A percentile compares a stretch with the other conserved stretches of the same genome.
phyloP scores from a whole-genome alignment of 2,113 vertebrate genomes.

The Arizona elegans region DNA sequence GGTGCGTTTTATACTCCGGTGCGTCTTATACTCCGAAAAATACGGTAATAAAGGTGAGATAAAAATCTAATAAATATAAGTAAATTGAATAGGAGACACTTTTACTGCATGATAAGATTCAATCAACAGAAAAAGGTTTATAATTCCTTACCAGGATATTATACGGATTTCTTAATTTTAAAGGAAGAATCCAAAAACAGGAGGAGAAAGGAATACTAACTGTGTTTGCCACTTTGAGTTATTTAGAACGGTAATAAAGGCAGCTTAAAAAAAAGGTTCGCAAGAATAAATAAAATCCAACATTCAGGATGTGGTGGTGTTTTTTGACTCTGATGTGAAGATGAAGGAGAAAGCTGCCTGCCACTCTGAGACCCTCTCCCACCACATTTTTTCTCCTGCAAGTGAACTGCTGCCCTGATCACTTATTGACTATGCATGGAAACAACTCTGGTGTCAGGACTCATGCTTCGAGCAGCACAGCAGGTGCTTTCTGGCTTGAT shows the following conservation, averaged over 20 bases:
- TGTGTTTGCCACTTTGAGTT: not conserved
- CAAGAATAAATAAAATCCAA: not conserved
- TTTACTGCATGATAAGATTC: not conserved
- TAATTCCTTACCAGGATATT: not conserved
- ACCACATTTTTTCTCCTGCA: not conserved
- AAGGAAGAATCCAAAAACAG: not conserved
- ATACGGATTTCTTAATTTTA: not conserved
- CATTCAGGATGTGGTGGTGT: not conserved
- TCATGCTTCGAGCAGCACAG: slow-evolving; percentile 22
- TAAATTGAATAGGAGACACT: not conserved
- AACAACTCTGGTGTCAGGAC: slow-evolving; percentile 2
- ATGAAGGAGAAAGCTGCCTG: not conserved
- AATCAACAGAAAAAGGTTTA: not conserved
- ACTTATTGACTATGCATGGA: slow-evolving; percentile 22
- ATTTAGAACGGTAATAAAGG: not conserved
- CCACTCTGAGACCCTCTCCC: not conserved
- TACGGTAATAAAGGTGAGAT: not conserved
- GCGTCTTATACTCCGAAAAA: too few relatives aligned
- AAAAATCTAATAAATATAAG: slow-evolving; percentile 6
- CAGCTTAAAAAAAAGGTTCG: not conserved
- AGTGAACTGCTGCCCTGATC: not conserved
- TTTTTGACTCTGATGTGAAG: not conserved
- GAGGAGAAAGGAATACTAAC: not conserved
- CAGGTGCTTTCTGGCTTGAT: slow-evolving; percentile 18
- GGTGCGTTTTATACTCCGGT: too few relatives aligned